Evolutionary conservation across 2,113 vertebrate genomes (phyloP).

Genomic region (Mustela nigripes): DNA sequence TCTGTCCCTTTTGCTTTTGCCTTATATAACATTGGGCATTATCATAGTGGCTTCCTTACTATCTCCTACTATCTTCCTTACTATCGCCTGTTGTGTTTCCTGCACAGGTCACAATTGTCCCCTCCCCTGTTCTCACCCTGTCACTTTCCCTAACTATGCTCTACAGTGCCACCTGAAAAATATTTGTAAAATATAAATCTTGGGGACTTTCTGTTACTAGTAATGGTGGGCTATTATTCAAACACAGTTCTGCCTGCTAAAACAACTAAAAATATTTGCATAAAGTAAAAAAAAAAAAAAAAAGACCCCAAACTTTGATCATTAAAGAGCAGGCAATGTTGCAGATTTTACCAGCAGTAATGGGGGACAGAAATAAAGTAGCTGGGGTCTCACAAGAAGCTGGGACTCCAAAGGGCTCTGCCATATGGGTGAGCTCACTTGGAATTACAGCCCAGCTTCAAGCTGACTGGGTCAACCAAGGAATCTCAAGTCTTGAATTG

Average conservation of each 20-base stretch:
- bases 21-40: neutral
- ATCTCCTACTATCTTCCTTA: neutral
- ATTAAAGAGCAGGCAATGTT: neutral
- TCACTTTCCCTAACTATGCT: neutral
- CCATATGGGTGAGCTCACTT: neutral
- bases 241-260: neutral
- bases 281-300: neutral
- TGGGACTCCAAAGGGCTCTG: neutral
- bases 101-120: neutral
- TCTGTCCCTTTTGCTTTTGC: neutral
- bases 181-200: neutral
- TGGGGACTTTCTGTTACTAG: neutral
- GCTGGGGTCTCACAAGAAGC: neutral
- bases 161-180: neutral
- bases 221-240: neutral
- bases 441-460: neutral
- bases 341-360: neutral
- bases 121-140: too few relatives aligned
- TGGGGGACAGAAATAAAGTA: neutral
- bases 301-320: neutral
- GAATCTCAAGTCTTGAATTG: neutral
- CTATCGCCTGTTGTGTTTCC: neutral
- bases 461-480: neutral
- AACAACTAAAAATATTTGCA: conserved; percentile 22
- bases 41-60: neutral